Evolutionary conservation across 2,888 invertebrate species (phyloP).

Genomic region (Macroteleia sp.): DNA sequence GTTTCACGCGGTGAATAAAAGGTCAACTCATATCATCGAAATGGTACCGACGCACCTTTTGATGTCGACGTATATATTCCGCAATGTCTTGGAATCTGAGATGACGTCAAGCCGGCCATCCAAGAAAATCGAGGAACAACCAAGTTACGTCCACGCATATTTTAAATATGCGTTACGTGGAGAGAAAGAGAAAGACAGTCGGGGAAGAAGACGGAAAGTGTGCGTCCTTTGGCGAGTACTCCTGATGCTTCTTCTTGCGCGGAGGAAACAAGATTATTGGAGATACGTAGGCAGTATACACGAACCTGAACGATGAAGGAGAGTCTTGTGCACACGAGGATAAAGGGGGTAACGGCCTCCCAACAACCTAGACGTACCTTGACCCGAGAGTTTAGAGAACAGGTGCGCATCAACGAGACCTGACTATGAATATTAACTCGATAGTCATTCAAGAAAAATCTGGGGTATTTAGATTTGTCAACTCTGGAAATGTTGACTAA

Average conservation of each 20-base stretch:
- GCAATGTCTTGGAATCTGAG: constrained; percentile 51
- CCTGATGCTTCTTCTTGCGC: constrained; percentile 56
- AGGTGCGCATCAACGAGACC: constrained; percentile 75
- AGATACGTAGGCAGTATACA: constrained; percentile 70
- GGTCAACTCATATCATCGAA: constrained; percentile 39
- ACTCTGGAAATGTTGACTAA: too few species aligned
- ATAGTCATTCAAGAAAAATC: too few species aligned
- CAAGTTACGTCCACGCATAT: constrained; percentile 54
- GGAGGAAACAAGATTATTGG: constrained; percentile 73
- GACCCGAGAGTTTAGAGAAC: constrained; percentile 80
- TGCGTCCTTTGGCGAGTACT: constrained; percentile 56
- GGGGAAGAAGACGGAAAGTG: constrained; percentile 52
- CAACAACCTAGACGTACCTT: constrained; percentile 82
- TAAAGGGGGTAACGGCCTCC: constrained; percentile 81
- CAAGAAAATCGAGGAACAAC: constrained; percentile 55
- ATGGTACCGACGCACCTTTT: constrained; percentile 58
- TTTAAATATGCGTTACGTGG: constrained; percentile 32
- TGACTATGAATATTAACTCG: constrained; percentile 32
- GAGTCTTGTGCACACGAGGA: constrained; percentile 66
- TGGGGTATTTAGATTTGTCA: too few species aligned
- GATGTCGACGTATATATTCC: constrained; percentile 55
- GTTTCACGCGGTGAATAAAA: constrained; percentile 51
- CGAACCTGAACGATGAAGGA: constrained; percentile 60
- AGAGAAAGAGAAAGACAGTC: background rate
- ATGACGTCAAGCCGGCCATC: constrained; percentile 54